Conservation (phyloP, 2,113 vertebrate genomes). For the Otolemur garnettii region DNA sequence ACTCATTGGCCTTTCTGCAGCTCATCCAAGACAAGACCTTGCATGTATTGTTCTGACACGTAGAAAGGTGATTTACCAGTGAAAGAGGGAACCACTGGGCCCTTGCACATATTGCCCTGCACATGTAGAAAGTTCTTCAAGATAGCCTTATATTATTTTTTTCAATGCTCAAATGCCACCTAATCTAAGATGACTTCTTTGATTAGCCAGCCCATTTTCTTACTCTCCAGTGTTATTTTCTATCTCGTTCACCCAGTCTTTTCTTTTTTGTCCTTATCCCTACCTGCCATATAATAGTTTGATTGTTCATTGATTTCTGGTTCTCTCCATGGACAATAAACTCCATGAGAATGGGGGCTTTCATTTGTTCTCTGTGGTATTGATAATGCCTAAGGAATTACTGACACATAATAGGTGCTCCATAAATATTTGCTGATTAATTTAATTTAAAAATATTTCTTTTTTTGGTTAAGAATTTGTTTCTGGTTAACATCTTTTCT, state of each 20-base stretch:
- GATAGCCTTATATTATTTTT: background rate
- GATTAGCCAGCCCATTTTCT: background rate
- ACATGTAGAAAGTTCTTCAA: background rate
- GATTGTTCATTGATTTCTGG: background rate
- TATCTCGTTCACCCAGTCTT: background rate
- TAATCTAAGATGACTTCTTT: background rate
- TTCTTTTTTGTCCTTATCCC: background rate
- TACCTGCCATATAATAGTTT: background rate
- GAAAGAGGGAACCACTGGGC: too few species aligned
- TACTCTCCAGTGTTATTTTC: background rate
- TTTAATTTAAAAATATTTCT: conserved; percentile 16
- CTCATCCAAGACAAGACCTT: background rate
- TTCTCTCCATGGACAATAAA: background rate
- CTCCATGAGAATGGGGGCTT: too few species aligned
- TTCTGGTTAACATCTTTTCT: background rate
- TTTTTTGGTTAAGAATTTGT: background rate
- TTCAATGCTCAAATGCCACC: background rate
- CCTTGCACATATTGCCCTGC: background rate
- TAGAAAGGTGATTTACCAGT: background rate
- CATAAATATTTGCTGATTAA: background rate
- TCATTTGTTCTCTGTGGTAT: background rate
- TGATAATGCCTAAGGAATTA: background rate
- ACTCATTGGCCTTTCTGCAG: background rate
- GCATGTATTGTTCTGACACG: background rate
- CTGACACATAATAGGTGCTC: background rate